Percentiles rank a stretch among this genome's conserved stretches.
Evolutionary conservation across 2,113 vertebrate species (phyloP).

Genomic region (Zapus hudsonius): DNA sequence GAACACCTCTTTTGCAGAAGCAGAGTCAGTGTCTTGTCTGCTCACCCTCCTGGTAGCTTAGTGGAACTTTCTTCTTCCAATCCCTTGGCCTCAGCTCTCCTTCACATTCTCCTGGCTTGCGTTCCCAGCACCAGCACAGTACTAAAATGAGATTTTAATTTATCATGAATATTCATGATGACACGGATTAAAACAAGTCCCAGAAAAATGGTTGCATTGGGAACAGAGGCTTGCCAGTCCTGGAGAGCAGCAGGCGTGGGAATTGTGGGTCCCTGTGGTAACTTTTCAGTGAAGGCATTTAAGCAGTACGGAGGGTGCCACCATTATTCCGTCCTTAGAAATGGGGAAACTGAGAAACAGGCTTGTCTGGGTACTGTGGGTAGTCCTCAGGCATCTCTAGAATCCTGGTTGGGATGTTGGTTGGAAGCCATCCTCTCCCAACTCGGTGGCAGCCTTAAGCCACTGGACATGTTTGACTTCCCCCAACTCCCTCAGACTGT

Average conservation of each 20-base stretch:
- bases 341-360: not conserved
- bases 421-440: not conserved
- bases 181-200: constrained; percentile 12
- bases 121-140: too few relatives aligned
- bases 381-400: not conserved
- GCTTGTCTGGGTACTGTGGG: not conserved
- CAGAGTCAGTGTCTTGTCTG: too few relatives aligned
- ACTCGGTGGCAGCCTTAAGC: not conserved
- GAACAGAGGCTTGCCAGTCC: not conserved
- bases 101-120: not conserved
- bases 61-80: not conserved
- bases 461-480: not conserved
- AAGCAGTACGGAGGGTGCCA: not conserved
- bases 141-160: not conserved
- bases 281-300: not conserved
- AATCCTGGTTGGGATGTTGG: not conserved
- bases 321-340: not conserved
- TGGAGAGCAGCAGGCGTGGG: not conserved
- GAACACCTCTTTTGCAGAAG: too few relatives aligned
- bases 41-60: not conserved
- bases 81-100: not conserved
- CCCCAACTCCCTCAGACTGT: not conserved
- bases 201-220: not conserved
- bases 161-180: not conserved
- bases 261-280: not conserved